Evolutionary conservation across 2,113 vertebrate genomes (phyloP), one percentile per base, ranked within the genome.

Genomic region (Ellobius talpinus): DNA sequence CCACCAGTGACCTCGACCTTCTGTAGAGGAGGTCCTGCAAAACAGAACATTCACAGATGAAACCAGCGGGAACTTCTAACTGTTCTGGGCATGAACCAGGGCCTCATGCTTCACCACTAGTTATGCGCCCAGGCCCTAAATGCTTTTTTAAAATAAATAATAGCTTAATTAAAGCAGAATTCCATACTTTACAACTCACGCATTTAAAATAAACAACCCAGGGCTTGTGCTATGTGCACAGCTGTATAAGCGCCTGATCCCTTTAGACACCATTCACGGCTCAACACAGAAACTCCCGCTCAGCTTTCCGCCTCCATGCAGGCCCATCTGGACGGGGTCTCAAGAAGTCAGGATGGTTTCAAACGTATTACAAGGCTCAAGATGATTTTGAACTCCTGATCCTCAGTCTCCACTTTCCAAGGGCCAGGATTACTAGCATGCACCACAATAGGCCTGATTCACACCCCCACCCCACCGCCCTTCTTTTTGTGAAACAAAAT

Each of bases 21-120:
- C 99, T 99, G 98, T 99, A 99, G 1, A 99, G 98, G 92, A 99
- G 99, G 98, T 99, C 99, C 99, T 99, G 96, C 55, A 92, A 97
- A 96, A 98, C 9, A 96, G 50, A 92, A 93, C 36, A 55, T 8
- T 87, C 79, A 87, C 33, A 61, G 55, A 45, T 5, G 21, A 3
- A 45, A 55, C 39, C 29, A 73, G 26, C 5, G n/a, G 89, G 65
- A 13, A 16, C n/a, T 72, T 42, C 21, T 42, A 39, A 78, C n/a
- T 13, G 17, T 85, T 85, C 14, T 66, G 68, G 8, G 36, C 33
- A 26, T 12, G 31, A 88, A 39, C 47, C 7, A 65, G 70, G 39
- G 39, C 26, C 5, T 74, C 36, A 16, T 5, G 39, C 5, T 55
- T n/a, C 58, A 19, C 29, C 52, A 61, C 39, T 45, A 90, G 36